Percentiles rank a stretch among this genome's conserved stretches.
Evolutionary conservation across 2,888 invertebrate genomes (phyloP).

Genomic region (Drosophila paramelanica): DNA sequence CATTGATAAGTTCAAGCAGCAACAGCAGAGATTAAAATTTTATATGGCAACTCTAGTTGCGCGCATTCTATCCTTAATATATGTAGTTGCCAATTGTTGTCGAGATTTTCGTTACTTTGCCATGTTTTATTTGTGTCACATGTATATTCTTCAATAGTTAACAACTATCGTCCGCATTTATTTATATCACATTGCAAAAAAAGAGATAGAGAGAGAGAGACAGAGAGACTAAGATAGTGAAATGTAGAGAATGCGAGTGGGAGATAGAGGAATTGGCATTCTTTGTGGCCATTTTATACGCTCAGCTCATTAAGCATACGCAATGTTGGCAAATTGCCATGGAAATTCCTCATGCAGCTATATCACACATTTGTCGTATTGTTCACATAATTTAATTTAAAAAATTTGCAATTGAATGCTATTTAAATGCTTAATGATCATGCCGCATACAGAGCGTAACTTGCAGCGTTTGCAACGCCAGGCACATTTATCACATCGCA

Average conservation of each 20-base stretch:
- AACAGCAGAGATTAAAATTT: no score
- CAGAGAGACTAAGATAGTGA: not conserved
- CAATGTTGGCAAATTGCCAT: conserved; percentile 70
- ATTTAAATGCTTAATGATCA: conserved; percentile 73
- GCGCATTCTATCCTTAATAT: no score
- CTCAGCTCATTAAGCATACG: conserved; percentile 71
- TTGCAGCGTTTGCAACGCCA: conserved; percentile 49
- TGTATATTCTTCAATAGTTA: conserved; percentile 17
- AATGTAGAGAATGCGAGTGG: not conserved
- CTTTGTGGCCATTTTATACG: conserved; percentile 46
- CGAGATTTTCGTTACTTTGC: no score
- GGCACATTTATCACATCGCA: conserved; percentile 56
- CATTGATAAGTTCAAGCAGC: no score
- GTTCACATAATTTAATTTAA: conserved; percentile 70
- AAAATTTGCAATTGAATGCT: conserved; percentile 69
- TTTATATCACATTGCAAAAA: conserved; percentile 26
- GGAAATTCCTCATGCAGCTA: conserved; percentile 38
- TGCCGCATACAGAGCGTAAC: conserved; percentile 32
- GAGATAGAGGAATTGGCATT: conserved; percentile 27
- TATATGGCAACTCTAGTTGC: no score
- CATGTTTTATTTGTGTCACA: conserved; percentile 4
- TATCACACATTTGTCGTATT: conserved; percentile 35
- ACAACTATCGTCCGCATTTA: conserved; percentile 32
- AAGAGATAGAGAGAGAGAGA: no score
- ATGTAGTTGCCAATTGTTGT: no score